Evolutionary conservation across 1,140 invertebrate genomes (phyloP), one percentile per base, ranked within the genome.

Genomic region (Dreissena polymorpha): DNA sequence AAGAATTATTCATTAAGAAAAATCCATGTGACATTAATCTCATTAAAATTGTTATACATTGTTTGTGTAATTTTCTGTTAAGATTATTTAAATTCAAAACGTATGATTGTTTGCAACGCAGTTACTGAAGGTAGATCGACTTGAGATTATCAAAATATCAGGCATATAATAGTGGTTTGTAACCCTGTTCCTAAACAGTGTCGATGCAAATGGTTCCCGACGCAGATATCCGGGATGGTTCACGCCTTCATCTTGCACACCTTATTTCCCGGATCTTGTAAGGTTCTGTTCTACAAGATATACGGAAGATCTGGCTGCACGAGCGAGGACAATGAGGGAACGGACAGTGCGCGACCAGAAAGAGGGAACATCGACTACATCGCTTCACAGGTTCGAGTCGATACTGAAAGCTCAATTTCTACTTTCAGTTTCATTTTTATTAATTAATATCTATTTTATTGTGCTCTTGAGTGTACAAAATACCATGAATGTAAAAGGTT

Each of bases 211-310:
- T n/a, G 39, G 60, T 70, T 55, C 16, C 25, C 2, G 27, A 57
- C 21, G 49, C 18, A 67, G 18, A 27, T 29, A n/a, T 60, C 57
- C 25, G 27, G 53, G 50, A 91, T 91, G 90, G 90, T 91, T 7
- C 86, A 87, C 73, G 89, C 89, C 8, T 90, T 91, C 81, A 71
- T 91, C n/a, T 86, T 91, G 8, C 86, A 90, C 39, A 90, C 87
- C 0, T 49, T 91, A 21, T 72, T 88, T 29, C 88, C 89, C 8
- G 89, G 88, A 10, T 81, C 69, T 8, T 85, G 86, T 63, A 84
- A 73, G 67, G 79, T 91, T 2, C 39, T 91, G 25, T 90, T 87
- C 80, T 85, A 87, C 49, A 79, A 87, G 53, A 69, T 86, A n/a
- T 91, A 84, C 65, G 74, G 71, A 25, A 14, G 53, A 53, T n/a